phyloP scores from a whole-genome alignment of 2,797 vertebrate genomes.

The Poeciliopsis infans region DNA sequence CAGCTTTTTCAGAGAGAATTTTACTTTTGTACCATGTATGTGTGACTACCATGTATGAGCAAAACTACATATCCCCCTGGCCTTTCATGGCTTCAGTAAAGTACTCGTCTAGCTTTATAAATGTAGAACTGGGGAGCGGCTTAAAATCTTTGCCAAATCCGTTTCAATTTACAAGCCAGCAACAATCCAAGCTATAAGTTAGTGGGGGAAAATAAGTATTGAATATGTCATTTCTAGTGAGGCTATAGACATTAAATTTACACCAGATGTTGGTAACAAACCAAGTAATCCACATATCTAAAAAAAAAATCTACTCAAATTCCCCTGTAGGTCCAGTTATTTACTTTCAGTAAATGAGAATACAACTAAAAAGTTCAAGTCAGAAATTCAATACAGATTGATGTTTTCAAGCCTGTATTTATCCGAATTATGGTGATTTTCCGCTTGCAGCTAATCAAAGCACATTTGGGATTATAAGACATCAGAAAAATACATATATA shows the following conservation, averaged over 20 bases:
- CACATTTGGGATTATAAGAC: background rate
- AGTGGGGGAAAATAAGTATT: slow-evolving; percentile 4
- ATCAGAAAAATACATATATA: background rate
- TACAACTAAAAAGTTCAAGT: background rate
- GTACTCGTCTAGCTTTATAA: slow-evolving; percentile 20
- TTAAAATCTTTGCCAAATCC: slow-evolving; percentile 53
- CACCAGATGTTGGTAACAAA: slow-evolving; percentile 3
- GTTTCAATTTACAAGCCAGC: slow-evolving; percentile 46
- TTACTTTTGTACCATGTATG: slow-evolving; percentile 59
- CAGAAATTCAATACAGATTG: background rate
- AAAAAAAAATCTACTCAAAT: background rate
- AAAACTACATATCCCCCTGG: slow-evolving; percentile 52
- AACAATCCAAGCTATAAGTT: background rate
- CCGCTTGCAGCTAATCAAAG: background rate
- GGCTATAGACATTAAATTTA: background rate
- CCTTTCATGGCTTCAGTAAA: slow-evolving; percentile 56
- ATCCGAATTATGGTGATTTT: background rate
- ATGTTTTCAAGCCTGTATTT: background rate
- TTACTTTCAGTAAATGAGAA: background rate
- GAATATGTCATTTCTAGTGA: background rate
- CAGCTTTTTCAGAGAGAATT: slow-evolving; percentile 55
- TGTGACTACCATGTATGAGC: slow-evolving; percentile 47
- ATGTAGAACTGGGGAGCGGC: slow-evolving; percentile 22
- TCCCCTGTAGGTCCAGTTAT: background rate
- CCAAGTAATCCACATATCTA: background rate